Evolutionary conservation across 2,797 vertebrate genomes (phyloP), one percentile per base, ranked within the genome.

Genomic region (Liasis olivaceus): DNA sequence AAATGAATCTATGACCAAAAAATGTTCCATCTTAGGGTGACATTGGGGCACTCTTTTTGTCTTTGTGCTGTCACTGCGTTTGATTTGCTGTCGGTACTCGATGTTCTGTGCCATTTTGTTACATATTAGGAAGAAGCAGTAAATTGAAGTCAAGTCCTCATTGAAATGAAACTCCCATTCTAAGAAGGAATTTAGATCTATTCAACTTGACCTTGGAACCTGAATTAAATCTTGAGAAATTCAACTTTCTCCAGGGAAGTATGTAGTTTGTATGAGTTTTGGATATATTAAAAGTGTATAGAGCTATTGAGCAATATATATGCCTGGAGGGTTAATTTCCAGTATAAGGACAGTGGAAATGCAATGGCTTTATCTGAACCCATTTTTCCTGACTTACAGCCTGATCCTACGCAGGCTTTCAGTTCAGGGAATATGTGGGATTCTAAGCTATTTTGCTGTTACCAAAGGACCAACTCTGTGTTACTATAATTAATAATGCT

Each of bases 171-270:
- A 97, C 97, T 97, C 97, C 96, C 97, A 98, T 98, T 98, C 97
- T 98, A 96, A 97, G 97, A 94, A 96, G 96, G 97, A 97, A 98
- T 97, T 98, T 97, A 97, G 97, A 97, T 98, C 97, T 97, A 96
- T 97, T 98, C 97, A 97, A 96, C 97, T 97, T 98, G 98, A 98
- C 98, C 98, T 98, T 98, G 98, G 97, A 98, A 97, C 97, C 97
- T 97, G 97, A 98, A 98, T 98, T 98, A 98, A 98, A 98, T 97
- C 97, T 97, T 97, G 96, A 97, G 97, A 98, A 97, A 97, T 95
- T 97, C 97, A 97, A 97, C 97, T 98, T 98, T 97, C 97, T 98
- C 95, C 2, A 94, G 97, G 97, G 97, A 98, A 98, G 97, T 96
- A 93, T 96, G 96, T 96, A 96, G 95, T 96, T 96, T 97, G 95